A percentile compares a stretch with the other conserved stretches of the same genome.
phyloP scores from a whole-genome alignment of 2,888 invertebrate species.

The Hydriomena furcata region DNA sequence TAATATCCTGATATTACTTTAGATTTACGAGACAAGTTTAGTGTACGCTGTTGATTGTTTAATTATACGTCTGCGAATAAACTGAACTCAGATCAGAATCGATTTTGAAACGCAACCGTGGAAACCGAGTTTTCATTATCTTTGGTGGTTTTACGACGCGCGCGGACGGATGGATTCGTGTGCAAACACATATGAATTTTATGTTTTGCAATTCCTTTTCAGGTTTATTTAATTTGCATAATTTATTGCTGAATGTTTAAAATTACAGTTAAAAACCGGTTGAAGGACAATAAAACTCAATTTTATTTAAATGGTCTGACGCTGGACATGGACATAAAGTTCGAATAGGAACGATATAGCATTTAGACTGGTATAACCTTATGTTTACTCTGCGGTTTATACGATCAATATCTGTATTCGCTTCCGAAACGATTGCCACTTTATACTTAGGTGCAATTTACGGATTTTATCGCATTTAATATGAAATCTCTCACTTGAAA shows the following conservation, averaged over 20 bases:
- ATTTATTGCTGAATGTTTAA: constrained; percentile 18
- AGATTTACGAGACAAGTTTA: constrained; percentile 61
- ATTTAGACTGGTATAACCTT: too few species aligned
- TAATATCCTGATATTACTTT: constrained; percentile 44
- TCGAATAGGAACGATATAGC: background rate
- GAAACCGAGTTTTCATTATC: constrained; percentile 43
- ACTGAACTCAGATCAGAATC: constrained; percentile 45
- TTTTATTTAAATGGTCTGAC: constrained; percentile 11
- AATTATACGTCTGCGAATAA: constrained; percentile 57
- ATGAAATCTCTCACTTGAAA: too few species aligned
- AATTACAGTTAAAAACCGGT: constrained; percentile 11
- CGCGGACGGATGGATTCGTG: constrained; percentile 20
- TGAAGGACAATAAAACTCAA: constrained; percentile 7
- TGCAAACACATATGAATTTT: constrained; percentile 22
- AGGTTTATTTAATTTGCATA: constrained; percentile 22
- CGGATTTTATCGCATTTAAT: too few species aligned
- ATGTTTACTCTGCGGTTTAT: too few species aligned
- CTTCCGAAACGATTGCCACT: too few species aligned
- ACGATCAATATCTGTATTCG: too few species aligned
- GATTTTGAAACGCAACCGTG: constrained; percentile 54
- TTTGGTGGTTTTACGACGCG: constrained; percentile 30
- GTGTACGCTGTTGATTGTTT: constrained; percentile 58
- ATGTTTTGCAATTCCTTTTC: constrained; percentile 23
- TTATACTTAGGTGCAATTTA: too few species aligned
- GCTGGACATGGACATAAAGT: background rate